Percentiles rank a stretch among this genome's conserved stretches.
These are phyloP conservation scores for Trachelus tabidus DNA, from an alignment of 2,888 invertebrate genomes.

Conservation along the genomic window DNA sequence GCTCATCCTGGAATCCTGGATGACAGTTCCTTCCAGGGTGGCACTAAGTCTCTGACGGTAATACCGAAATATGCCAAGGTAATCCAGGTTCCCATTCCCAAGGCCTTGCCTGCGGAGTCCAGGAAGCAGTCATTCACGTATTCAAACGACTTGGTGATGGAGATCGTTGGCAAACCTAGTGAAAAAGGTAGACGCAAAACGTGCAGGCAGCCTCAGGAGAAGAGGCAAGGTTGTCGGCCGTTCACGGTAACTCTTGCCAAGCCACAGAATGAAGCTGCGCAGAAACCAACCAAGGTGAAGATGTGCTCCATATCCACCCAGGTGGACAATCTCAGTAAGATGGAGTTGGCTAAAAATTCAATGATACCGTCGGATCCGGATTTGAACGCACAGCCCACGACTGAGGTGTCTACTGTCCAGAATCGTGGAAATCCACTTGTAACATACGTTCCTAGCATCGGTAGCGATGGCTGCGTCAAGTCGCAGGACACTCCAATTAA, in stretches of 20 bases:
- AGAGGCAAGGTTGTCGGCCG: neutral
- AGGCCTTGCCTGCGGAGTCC: neutral
- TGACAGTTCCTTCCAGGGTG: neutral
- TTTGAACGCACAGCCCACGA: neutral
- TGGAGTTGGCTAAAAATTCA: neutral
- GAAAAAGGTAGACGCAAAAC: neutral
- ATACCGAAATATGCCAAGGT: neutral
- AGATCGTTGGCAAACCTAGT: neutral
- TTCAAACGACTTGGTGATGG: neutral
- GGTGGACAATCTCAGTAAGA: slow-evolving; percentile 21
- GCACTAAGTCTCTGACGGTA: neutral
- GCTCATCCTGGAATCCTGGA: neutral
- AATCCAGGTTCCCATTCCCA: neutral
- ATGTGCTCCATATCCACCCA: slow-evolving; percentile 33
- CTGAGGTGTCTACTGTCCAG: neutral
- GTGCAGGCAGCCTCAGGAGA: neutral
- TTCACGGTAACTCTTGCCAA: neutral
- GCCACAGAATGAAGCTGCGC: neutral
- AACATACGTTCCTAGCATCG: neutral
- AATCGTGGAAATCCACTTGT: neutral
- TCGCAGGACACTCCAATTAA: neutral
- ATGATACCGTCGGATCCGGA: neutral
- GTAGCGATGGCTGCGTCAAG: neutral
- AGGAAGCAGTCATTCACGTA: neutral
- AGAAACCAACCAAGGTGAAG: slow-evolving; percentile 5